These are phyloP conservation scores for Camelus bactrianus DNA, from an alignment of 2,113 vertebrate genomes.

Conservation along the genomic window DNA sequence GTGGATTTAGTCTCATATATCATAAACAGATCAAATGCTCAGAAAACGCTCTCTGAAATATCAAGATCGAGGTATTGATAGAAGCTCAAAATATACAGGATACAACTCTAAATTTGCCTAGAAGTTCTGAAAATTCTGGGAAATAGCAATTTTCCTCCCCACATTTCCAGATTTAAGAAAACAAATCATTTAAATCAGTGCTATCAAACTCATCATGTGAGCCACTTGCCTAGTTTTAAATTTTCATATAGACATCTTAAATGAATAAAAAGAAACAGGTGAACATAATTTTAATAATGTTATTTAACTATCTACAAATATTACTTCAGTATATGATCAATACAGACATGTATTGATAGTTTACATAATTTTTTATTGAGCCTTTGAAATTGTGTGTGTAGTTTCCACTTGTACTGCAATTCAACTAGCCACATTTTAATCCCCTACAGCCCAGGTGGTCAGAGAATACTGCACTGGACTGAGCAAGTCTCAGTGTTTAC, in stretches of 20 bases:
- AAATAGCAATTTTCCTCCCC: not conserved
- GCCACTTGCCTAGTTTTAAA: not conserved
- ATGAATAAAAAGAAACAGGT: not conserved
- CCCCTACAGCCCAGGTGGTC: not conserved
- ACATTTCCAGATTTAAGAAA: not conserved
- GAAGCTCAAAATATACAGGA: not conserved
- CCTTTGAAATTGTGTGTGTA: not conserved
- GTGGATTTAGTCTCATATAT: not conserved
- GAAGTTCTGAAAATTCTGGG: not conserved
- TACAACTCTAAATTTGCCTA: not conserved
- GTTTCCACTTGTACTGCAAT: not conserved
- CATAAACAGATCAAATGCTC: not conserved
- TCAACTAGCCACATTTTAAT: not conserved
- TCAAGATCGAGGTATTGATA: not conserved
- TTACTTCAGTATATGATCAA: not conserved
- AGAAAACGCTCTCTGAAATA: not conserved
- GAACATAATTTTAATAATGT: constrained; percentile 7
- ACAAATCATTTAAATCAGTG: not conserved
- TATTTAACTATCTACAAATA: not conserved
- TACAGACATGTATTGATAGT: not conserved
- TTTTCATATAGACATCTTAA: not conserved
- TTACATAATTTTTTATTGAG: not conserved
- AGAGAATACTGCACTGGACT: not conserved
- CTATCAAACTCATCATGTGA: not conserved
- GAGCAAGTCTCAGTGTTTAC: not conserved